Conservation (phyloP, 2,797 vertebrate species). For the Xyrichtys novacula region DNA sequence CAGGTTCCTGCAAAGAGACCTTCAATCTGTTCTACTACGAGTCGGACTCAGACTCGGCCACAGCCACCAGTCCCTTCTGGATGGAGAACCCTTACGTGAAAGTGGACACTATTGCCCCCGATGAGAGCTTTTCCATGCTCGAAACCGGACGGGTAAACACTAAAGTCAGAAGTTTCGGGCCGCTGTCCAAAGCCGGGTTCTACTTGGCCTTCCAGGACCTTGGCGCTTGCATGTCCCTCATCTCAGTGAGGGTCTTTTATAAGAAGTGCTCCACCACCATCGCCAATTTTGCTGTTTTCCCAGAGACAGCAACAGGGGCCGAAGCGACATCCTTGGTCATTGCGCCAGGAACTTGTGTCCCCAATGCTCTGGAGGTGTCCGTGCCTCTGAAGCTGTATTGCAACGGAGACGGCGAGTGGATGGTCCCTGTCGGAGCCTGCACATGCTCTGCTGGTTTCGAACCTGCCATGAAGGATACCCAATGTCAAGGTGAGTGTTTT, state of each 20-base stretch:
- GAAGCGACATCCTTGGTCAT: slow-evolving; percentile 97
- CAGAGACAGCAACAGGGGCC: slow-evolving; percentile 95
- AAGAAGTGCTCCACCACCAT: slow-evolving; percentile 97
- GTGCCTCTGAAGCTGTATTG: slow-evolving; percentile 98
- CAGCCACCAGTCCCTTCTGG: slow-evolving; percentile 95
- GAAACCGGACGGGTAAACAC: slow-evolving; percentile 94
- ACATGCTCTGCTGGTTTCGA: slow-evolving; percentile 95
- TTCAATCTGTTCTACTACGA: slow-evolving; percentile 99
- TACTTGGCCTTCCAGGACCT: slow-evolving; percentile 98
- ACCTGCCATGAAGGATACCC: slow-evolving; percentile 91
- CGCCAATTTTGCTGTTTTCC: slow-evolving; percentile 95
- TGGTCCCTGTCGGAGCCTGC: slow-evolving; percentile 96
- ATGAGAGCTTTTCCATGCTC: slow-evolving; percentile 95
- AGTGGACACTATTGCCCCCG: slow-evolving; percentile 98
- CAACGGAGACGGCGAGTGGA: slow-evolving; percentile 97
- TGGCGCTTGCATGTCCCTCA: slow-evolving; percentile 97
- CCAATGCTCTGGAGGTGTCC: slow-evolving; percentile 94
- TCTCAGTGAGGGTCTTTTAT: slow-evolving; percentile 96
- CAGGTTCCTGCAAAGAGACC: slow-evolving; percentile 98
- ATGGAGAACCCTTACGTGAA: slow-evolving; percentile 99
- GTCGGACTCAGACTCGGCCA: slow-evolving; percentile 95
- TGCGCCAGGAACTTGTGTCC: slow-evolving; percentile 94
- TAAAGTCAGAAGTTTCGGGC: slow-evolving; percentile 97
- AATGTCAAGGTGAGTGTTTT: slow-evolving; percentile 90
- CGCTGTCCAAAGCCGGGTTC: slow-evolving; percentile 95